These are phyloP conservation scores for Xenopus laevis DNA, from an alignment of 2,113 vertebrate genomes.

Conservation along the genomic window DNA sequence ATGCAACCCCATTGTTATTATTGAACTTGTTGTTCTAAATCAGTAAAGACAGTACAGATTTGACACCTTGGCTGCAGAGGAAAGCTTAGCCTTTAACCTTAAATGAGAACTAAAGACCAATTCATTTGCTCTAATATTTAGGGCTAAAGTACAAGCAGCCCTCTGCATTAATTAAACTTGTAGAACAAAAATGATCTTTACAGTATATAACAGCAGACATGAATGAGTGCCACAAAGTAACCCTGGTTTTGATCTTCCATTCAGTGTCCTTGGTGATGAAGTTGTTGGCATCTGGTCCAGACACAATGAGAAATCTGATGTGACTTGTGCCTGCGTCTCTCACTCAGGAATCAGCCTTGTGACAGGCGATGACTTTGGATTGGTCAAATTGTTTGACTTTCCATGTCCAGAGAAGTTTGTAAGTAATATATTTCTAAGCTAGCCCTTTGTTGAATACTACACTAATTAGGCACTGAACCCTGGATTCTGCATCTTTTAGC, in stretches of 20 bases:
- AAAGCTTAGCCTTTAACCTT: no score
- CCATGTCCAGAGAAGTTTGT: constrained; percentile 98
- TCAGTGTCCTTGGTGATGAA: constrained; percentile 91
- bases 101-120: no score
- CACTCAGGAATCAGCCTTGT: constrained; percentile 94
- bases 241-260: constrained; percentile 5
- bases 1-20: no score
- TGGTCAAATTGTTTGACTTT: constrained; percentile 97
- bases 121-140: no score
- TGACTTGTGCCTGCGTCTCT: constrained; percentile 94
- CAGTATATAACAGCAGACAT: not conserved
- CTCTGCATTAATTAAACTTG: not conserved
- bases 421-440: constrained; percentile 56
- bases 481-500: no score
- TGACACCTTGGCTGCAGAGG: no score
- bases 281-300: constrained; percentile 96
- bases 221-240: not conserved
- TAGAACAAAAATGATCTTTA: not conserved
- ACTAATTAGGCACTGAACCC: no score
- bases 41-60: no score
- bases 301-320: constrained; percentile 89
- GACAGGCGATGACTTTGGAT: constrained; percentile 95
- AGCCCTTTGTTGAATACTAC: no score
- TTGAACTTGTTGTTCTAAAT: no score
- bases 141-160: no score